Evolutionary conservation across 92 coral and sea anemone species (phyloP), one percentile per base, ranked within the genome.

Genomic region (Montipora capitata): DNA sequence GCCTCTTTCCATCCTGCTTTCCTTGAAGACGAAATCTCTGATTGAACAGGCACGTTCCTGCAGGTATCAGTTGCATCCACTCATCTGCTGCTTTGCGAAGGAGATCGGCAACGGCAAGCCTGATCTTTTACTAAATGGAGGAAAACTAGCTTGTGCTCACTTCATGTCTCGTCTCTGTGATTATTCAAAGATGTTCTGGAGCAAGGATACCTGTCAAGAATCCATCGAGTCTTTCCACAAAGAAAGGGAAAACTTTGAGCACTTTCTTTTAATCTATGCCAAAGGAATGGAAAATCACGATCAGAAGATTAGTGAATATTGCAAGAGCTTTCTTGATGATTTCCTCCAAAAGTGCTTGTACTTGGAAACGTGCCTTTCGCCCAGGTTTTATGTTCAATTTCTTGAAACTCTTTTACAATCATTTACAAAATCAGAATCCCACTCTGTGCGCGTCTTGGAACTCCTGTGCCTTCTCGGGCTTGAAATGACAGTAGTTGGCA

Each of bases 231-330:
- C 66, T n/a, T 88, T 88, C 62, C 48, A 45, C 44, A 79, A 70
- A 3, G 85, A 88, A 27, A 80, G 91, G 73, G 78, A 72, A 40
- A 82, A 88, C 17, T 76, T 81, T 16, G 87, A 88, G 75, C 13
- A 51, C 57, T 77, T 81, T 12, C 64, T 88, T 17, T 51, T 72
- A 49, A 10, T n/a, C 12, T 81, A 48, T 40, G 40, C 68, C 5
- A 1, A 81, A 49, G 41, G 41, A 63, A 44, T 52, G 70, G 43
- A 5, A 17, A 16, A 14, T 5, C 39, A 51, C 11, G 54, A 49
- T 38, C 3, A 2, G 6, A 20, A 0, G 8, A 51, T 49, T 65
- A 8, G 3, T 2, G 75, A 66, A 1, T 4, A 13, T 8, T 68
- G 76, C 52, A 0, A 68, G 16, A 2, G 9, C 0, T 68, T 68